phyloP scores from a whole-genome alignment of 2,888 invertebrate species.

The Phytoseiulus persimilis region DNA sequence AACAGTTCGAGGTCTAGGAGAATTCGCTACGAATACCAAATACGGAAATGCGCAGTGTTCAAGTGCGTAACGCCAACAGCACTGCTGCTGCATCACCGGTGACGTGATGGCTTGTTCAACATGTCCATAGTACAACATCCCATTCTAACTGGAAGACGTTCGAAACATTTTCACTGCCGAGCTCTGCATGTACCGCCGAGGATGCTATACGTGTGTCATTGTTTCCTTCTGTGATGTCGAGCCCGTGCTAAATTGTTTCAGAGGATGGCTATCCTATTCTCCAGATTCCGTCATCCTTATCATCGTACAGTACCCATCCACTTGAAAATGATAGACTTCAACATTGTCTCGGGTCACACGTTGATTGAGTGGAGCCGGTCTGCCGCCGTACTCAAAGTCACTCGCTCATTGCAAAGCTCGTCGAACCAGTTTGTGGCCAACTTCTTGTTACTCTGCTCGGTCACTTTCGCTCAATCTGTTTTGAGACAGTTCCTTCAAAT shows the following conservation, averaged over 20 bases:
- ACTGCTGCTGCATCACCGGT: background rate
- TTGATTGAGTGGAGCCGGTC: background rate
- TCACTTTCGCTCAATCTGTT: background rate
- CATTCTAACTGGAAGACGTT: background rate
- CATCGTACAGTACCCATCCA: background rate
- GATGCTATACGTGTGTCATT: background rate
- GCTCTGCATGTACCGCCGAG: background rate
- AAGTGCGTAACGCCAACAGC: background rate
- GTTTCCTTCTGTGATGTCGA: background rate
- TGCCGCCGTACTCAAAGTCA: background rate
- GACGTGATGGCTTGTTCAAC: background rate
- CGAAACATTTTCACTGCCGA: background rate
- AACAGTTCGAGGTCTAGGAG: too few species aligned
- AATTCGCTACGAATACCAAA: background rate
- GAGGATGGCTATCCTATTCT: background rate
- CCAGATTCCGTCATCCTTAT: background rate
- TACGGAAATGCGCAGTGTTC: background rate
- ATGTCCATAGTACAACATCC: too few species aligned
- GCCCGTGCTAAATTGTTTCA: background rate
- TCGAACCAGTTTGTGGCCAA: background rate
- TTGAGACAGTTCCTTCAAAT: slow-evolving; percentile 18
- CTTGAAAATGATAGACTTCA: background rate
- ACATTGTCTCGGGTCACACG: background rate
- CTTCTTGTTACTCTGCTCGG: background rate
- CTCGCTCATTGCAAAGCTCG: background rate